Base-by-base conservation (phyloP, 2,797 vertebrate genomes). In the Diplodus puntazzo region DNA sequence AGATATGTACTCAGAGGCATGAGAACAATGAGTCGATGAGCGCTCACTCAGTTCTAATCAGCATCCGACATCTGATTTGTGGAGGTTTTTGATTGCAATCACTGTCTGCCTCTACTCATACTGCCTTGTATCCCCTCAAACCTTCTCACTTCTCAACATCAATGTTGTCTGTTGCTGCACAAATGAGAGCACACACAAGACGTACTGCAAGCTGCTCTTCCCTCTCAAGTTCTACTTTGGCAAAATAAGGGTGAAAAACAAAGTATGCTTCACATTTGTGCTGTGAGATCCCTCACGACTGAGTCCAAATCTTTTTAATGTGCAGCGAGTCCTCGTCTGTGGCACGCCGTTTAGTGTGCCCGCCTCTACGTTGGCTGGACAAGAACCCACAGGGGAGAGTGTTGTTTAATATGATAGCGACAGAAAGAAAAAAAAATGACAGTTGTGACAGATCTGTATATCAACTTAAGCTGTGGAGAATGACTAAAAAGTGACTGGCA, bases 261-360 rank as follows among this genome's bases (percentile, higher is more conserved):
- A 82, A 89, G 72, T 80, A 83, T 81, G 77, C 59, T 82, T 74
- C 62, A 71, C 69, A 76, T 78, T 86, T 86, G 61, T 65, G 49
- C 61, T 21, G 61, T 10, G n/a, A 83, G 59, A 86, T 80, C 69
- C 50, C 45, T 74, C 34, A 23, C 9, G 45, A 54, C 57, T 60
- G 10, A 62, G 48, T 87, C 75, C 70, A 80, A 79, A 59, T 72
- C 13, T 68, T 79, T 70, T 69, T 64, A 61, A 73, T 60, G 42
- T 45, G 58, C 13, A 9, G 5, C 11, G 78, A 82, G 27, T 83
- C 21, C 20, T 58, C 7, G 8, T 59, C 53, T 30, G 34, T 58
- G 74, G 72, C 53, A 48, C 65, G 64, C 70, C 34, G 60, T 73
- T 79, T 65, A 71, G 11, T 17, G 42, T 34, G 52, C 65, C 59